Evolutionary conservation across 2,797 vertebrate species (phyloP).

Genomic region (Pterois miles): DNA sequence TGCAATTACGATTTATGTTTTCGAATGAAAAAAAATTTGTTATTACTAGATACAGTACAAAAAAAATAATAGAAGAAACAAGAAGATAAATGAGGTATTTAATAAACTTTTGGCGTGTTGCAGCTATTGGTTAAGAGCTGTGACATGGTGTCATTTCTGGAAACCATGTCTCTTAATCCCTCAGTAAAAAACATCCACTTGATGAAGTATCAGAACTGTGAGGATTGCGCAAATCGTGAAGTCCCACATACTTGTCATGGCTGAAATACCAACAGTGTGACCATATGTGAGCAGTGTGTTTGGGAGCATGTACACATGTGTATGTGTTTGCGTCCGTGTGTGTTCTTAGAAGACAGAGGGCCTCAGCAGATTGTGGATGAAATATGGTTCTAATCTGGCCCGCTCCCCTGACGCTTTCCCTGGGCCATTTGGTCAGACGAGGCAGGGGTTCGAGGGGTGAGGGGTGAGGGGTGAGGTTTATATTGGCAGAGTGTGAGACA

Average conservation of each 20-base stretch:
- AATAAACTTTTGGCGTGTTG: background rate
- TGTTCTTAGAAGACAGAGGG: constrained; percentile 49
- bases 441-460: constrained; percentile 30
- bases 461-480: constrained; percentile 63
- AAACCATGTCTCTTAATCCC: constrained; percentile 24
- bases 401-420: constrained; percentile 52
- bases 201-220: background rate
- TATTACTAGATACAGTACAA: background rate
- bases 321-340: constrained; percentile 33
- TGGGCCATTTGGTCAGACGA: constrained; percentile 68
- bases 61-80: background rate
- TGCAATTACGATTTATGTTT: too few species aligned
- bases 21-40: too few species aligned
- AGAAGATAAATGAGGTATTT: constrained; percentile 16
- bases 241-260: constrained; percentile 63
- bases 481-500: constrained; percentile 69
- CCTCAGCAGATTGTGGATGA: constrained; percentile 46
- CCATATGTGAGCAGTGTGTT: constrained; percentile 39
- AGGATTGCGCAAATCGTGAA: constrained; percentile 46
- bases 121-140: constrained; percentile 20
- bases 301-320: constrained; percentile 18
- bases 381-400: constrained; percentile 81
- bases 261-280: constrained; percentile 72
- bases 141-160: constrained; percentile 12
- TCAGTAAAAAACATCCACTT: constrained; percentile 9